These are phyloP conservation scores for Genyomyrus donnyi DNA, from an alignment of 2,113 vertebrate species.

Conservation along the genomic window DNA sequence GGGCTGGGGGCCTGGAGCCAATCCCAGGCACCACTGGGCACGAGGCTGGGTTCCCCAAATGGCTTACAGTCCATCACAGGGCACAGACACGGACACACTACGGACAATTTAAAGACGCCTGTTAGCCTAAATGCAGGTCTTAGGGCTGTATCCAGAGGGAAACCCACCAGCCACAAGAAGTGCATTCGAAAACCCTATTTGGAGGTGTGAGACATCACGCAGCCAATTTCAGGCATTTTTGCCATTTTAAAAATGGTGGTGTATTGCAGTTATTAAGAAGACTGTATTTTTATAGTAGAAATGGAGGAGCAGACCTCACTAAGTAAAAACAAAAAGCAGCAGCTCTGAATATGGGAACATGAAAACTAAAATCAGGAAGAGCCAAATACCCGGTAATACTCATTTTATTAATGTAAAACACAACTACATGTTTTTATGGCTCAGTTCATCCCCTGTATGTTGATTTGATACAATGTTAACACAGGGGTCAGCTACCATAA, in stretches of 20 bases:
- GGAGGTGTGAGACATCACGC: not conserved
- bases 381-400: not conserved
- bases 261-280: not conserved
- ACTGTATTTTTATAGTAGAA: not conserved
- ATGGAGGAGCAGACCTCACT: not conserved
- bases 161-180: not conserved
- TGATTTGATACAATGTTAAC: not conserved
- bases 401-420: not conserved
- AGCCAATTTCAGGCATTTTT: not conserved
- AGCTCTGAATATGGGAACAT: not conserved
- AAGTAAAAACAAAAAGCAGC: not conserved
- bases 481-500: not conserved
- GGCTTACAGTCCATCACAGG: not conserved
- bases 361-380: not conserved
- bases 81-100: not conserved
- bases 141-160: not conserved
- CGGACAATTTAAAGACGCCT: not conserved
- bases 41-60: not conserved
- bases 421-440: not conserved
- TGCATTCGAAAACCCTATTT: no score
- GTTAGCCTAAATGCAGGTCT: not conserved
- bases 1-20: not conserved
- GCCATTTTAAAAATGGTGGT: not conserved
- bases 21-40: not conserved
- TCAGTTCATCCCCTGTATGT: not conserved